Evolutionary conservation across 1,140 invertebrate species (phyloP).

Genomic region (Drosophila takahashii): DNA sequence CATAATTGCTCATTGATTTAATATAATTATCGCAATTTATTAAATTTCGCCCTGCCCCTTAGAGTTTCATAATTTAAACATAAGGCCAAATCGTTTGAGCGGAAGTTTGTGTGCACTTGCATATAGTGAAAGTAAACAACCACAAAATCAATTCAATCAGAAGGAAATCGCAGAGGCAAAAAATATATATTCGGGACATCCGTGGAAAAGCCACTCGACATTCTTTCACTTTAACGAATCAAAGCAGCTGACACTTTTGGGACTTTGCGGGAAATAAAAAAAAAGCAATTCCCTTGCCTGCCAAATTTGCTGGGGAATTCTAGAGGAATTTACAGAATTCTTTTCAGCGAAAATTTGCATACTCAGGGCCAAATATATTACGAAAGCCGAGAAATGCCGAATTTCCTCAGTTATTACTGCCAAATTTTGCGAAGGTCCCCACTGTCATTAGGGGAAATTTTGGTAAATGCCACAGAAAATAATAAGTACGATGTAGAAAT

Average conservation of each 20-base stretch:
- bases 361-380: constrained; percentile 35
- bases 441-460: constrained; percentile 27
- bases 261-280: constrained; percentile 8
- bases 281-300: constrained; percentile 27
- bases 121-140: constrained; percentile 7
- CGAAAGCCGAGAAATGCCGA: constrained; percentile 28
- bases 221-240: constrained; percentile 32
- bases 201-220: constrained; percentile 5
- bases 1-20: constrained; percentile 41
- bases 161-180: not conserved
- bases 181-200: constrained; percentile 3
- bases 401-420: constrained; percentile 26
- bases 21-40: constrained; percentile 15
- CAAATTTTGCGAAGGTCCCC: constrained; percentile 12
- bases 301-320: constrained; percentile 35
- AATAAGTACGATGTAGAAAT: constrained; percentile 9
- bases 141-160: constrained; percentile 23
- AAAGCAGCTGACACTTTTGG: constrained; percentile 29
- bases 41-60: not conserved
- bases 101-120: constrained; percentile 4
- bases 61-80: constrained; percentile 27
- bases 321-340: constrained; percentile 13
- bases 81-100: constrained; percentile 6
- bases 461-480: constrained; percentile 13
- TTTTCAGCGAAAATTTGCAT: constrained; percentile 49